Evolutionary conservation across 2,888 invertebrate genomes (phyloP), one percentile per base, ranked within the genome.

Genomic region (Auanema sp.): DNA sequence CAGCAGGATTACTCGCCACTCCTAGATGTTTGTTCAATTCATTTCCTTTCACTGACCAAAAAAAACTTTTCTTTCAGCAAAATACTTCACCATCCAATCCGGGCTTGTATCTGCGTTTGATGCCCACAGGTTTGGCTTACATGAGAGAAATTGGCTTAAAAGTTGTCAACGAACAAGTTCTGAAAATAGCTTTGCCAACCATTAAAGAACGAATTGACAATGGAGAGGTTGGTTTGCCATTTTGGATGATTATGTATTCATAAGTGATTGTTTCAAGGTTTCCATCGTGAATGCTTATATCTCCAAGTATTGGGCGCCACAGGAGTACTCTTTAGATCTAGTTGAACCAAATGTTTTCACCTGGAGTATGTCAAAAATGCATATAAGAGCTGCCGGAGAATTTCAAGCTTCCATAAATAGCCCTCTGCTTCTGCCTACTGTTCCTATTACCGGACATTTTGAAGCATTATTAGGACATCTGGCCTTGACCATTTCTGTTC

Each of bases 321-420:
- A 79, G 44, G 82, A 82, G 47, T 82, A 82, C 59, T 67, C 71
- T 5, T 65, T 82, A 33, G 82, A 82, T 53, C 64, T 82, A 61
- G 68, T 78, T 1, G 78, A 77, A 47, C 82, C 82, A 24, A 79
- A 80, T 62, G 72, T 71, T 25, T 82, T 82, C 66, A 71, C 79
- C 3, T 82, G 82, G 82, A 74, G 73, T 43, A 83, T 82, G 82
- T 76, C 77, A 21, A 83, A 82, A 69, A 82, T 82, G 82, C 82
- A 82, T 59, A 68, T 82, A 56, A 65, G 80, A 59, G 81, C 82
- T 8, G 77, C 77, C 21, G 82, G 82, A 18, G 78, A 82, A 25
- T 82, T 82, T 57, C 78, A 80, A 56, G 82, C 82, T 4, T 72
- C 76, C 23, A 60, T 82, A 11, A 80, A 76, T 65, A 79, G 73